These are phyloP conservation scores for Pelusios castaneus DNA, from an alignment of 2,113 vertebrate genomes.

Conservation along the genomic window DNA sequence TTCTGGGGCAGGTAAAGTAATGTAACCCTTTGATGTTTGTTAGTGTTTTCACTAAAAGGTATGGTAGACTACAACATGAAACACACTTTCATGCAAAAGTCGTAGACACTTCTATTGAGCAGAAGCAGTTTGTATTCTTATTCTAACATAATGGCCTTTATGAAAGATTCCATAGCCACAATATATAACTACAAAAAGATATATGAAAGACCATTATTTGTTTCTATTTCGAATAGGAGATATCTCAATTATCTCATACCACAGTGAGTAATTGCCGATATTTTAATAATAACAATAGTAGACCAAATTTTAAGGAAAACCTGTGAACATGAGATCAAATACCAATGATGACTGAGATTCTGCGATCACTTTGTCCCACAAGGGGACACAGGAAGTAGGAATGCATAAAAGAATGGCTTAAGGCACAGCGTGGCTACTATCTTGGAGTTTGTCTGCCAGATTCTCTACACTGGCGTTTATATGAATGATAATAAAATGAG, in stretches of 20 bases:
- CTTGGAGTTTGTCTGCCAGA: background rate
- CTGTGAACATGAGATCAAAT: accelerated
- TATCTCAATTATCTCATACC: too few species aligned
- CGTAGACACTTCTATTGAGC: background rate
- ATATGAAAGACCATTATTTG: background rate
- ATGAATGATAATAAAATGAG: background rate
- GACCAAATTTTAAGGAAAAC: accelerated
- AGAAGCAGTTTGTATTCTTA: background rate
- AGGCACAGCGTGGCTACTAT: background rate
- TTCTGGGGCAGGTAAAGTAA: background rate
- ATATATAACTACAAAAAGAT: background rate
- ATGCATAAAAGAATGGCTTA: background rate
- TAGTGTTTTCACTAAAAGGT: accelerated
- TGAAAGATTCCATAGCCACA: accelerated
- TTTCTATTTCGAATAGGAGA: background rate
- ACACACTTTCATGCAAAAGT: accelerated
- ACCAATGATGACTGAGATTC: background rate
- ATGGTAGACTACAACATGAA: background rate
- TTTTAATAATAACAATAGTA: background rate
- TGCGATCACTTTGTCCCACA: background rate
- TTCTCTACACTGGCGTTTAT: background rate
- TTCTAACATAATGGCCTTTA: background rate
- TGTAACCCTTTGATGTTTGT: accelerated
- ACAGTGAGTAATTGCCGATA: accelerated
- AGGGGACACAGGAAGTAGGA: background rate